Conservation (phyloP, 2,113 vertebrate species). For the Platysternon megacephalum region DNA sequence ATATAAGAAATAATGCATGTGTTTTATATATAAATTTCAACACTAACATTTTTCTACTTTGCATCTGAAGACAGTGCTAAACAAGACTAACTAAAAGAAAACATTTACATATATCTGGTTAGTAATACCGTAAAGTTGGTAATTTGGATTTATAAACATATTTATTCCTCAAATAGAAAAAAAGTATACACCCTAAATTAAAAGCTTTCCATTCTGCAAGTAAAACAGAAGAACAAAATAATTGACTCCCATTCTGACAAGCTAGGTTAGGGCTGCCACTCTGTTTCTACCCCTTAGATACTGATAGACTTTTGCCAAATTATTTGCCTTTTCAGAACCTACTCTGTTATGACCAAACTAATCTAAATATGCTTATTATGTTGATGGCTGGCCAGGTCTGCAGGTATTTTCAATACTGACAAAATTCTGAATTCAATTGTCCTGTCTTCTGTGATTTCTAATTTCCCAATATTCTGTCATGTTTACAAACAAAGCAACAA, state of each 20-base stretch:
- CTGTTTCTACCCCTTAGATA: background rate
- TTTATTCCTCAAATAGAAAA: background rate
- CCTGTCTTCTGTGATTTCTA: background rate
- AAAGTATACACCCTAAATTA: background rate
- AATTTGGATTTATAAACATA: background rate
- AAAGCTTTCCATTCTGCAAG: background rate
- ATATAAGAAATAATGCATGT: background rate
- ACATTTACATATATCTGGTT: background rate
- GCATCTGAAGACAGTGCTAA: background rate
- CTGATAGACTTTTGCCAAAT: conserved; percentile 1
- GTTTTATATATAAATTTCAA: background rate
- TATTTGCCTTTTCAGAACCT: conserved; percentile 17
- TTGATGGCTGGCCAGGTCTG: background rate
- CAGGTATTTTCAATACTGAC: background rate
- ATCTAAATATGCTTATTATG: background rate
- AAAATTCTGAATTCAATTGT: background rate
- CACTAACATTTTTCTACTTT: background rate
- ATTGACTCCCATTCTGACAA: background rate
- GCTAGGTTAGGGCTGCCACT: background rate
- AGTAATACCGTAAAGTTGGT: background rate
- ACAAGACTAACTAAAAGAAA: background rate
- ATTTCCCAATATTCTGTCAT: fast-evolving
- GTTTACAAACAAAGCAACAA: background rate
- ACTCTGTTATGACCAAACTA: background rate
- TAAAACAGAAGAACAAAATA: background rate